phyloP scores from a whole-genome alignment of 2,888 invertebrate genomes.

The Bombylius major region DNA sequence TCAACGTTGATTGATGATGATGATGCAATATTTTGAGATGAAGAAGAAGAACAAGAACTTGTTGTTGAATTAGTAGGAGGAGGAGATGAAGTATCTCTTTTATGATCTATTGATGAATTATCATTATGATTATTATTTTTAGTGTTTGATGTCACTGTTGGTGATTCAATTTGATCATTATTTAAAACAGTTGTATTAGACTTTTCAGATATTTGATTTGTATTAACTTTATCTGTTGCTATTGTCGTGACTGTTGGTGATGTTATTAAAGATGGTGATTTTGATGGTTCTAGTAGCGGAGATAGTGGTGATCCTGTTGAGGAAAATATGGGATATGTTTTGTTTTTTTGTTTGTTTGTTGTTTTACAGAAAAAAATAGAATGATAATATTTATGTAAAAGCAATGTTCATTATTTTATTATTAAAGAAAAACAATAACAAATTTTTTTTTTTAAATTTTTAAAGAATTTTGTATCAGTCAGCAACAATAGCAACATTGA shows the following conservation, averaged over 20 bases:
- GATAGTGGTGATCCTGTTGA: slow-evolving; percentile 13
- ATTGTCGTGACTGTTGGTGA: slow-evolving; percentile 8
- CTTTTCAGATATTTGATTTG: slow-evolving; percentile 2
- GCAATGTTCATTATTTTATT: background rate
- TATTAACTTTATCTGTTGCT: slow-evolving; percentile 8
- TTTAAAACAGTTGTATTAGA: slow-evolving; percentile 8
- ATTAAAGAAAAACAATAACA: background rate
- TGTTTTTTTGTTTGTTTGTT: slow-evolving; percentile 23
- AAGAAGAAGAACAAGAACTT: background rate
- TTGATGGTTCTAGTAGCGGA: slow-evolving; percentile 10
- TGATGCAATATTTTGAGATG: background rate
- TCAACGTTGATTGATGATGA: background rate
- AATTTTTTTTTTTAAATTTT: no score
- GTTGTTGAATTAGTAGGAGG: no score
- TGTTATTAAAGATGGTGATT: slow-evolving; percentile 17
- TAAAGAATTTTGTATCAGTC: background rate
- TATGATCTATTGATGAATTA: background rate
- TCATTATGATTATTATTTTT: background rate
- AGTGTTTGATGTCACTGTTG: slow-evolving; percentile 16
- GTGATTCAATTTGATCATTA: slow-evolving; percentile 24
- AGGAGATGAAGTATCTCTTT: background rate
- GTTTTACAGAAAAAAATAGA: background rate
- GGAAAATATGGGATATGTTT: slow-evolving; percentile 33
- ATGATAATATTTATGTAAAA: no score
- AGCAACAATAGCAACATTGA: background rate